Conservation (phyloP, 2,113 vertebrate species). For the Mobula hypostoma region DNA sequence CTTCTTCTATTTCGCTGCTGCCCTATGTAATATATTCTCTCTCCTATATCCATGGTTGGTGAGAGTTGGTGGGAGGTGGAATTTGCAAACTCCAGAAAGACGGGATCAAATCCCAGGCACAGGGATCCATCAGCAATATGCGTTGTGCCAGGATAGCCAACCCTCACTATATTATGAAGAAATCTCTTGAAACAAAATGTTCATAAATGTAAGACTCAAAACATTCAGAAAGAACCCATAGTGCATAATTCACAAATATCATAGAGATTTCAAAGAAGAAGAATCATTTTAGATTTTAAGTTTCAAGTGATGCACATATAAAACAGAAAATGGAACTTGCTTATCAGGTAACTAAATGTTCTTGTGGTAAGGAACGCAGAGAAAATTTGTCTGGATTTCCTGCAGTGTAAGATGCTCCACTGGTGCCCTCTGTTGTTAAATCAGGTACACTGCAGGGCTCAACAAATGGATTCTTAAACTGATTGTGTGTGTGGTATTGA, state of each 20-base stretch:
- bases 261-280: not conserved
- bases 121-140: too few relatives aligned
- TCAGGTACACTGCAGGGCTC: not conserved
- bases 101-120: too few relatives aligned
- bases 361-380: not conserved
- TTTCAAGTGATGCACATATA: not conserved
- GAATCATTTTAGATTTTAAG: too few relatives aligned
- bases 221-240: not conserved
- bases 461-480: not conserved
- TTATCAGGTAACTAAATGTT: not conserved
- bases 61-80: too few relatives aligned
- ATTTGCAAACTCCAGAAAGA: too few relatives aligned
- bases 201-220: not conserved
- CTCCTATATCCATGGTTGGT: too few relatives aligned
- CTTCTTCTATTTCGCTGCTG: too few relatives aligned
- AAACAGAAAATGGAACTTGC: not conserved
- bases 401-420: not conserved
- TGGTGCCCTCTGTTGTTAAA: constrained; percentile 24
- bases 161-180: too few relatives aligned
- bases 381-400: not conserved
- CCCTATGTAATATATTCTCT: too few relatives aligned
- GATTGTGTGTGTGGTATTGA: not conserved
- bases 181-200: too few relatives aligned
- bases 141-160: too few relatives aligned
- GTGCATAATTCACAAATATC: not conserved